Evolutionary conservation across 2,888 invertebrate genomes (phyloP).

Genomic region (Drosophila nr. perissopoda): DNA sequence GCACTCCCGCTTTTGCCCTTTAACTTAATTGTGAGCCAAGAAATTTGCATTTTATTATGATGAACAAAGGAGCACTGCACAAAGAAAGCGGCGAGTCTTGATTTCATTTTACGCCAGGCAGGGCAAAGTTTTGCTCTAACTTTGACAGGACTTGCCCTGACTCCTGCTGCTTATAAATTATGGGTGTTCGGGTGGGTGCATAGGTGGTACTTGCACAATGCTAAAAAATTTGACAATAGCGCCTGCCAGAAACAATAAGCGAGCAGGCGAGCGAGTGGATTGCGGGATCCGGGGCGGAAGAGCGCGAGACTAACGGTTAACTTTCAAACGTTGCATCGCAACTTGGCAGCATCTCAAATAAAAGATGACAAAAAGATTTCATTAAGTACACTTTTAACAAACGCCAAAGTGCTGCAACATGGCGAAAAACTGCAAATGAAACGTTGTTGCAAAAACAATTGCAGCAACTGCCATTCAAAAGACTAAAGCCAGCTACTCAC

Average conservation of each 20-base stretch:
- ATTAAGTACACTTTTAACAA: conserved; percentile 79
- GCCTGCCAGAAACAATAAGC: conserved; percentile 66
- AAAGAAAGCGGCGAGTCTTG: conserved; percentile 64
- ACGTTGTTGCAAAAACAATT: conserved; percentile 75
- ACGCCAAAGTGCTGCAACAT: conserved; percentile 57
- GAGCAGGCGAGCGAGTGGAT: conserved; percentile 24
- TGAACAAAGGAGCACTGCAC: conserved; percentile 36
- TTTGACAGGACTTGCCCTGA: conserved; percentile 45
- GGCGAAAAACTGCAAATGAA: conserved; percentile 52
- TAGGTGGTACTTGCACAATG: conserved; percentile 6
- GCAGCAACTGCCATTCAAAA: conserved; percentile 57
- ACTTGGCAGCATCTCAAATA: conserved; percentile 64
- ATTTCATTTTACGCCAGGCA: conserved; percentile 63
- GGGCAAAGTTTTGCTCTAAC: conserved; percentile 59
- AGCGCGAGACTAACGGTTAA: conserved; percentile 21
- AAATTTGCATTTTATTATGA: conserved; percentile 79
- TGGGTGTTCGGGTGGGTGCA: conserved; percentile 5
- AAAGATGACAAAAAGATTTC: conserved; percentile 83
- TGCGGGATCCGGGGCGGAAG: not conserved
- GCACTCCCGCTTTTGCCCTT: not conserved
- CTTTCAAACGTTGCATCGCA: conserved; percentile 58
- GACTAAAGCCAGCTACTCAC: conserved; percentile 15
- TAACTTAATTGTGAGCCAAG: conserved; percentile 63
- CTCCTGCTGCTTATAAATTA: conserved; percentile 29
- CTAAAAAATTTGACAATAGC: conserved; percentile 65